A percentile compares a stretch with the other conserved stretches of the same genome.
Evolutionary conservation across 2,888 invertebrate species (phyloP).

Genomic region (Encarsia formosa): DNA sequence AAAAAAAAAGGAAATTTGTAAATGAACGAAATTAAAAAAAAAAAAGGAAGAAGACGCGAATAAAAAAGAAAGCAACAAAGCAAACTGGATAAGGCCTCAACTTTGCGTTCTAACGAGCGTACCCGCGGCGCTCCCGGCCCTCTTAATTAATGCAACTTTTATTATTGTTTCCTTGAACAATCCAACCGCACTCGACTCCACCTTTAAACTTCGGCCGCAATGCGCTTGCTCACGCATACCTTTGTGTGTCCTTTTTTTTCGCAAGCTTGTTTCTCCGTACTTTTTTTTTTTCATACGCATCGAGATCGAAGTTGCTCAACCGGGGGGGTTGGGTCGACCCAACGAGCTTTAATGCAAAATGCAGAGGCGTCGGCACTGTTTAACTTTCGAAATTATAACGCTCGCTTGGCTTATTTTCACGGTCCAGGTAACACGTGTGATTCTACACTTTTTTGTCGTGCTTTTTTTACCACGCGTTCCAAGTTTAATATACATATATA

Average conservation of each 20-base stretch:
- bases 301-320: constrained; percentile 3
- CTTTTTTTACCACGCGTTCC: no score
- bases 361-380: constrained; percentile 7
- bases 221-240: constrained; percentile 21
- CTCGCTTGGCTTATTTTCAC: background rate
- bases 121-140: constrained; percentile 30
- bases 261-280: background rate
- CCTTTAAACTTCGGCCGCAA: constrained; percentile 26
- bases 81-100: constrained; percentile 30
- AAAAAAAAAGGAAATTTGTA: no score
- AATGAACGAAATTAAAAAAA: background rate
- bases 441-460: no score
- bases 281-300: background rate
- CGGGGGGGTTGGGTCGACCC: constrained; percentile 1
- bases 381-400: constrained; percentile 13
- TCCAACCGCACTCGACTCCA: constrained; percentile 33
- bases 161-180: constrained; percentile 46
- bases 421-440: no score
- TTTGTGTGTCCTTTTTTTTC: background rate
- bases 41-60: background rate
- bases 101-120: constrained; percentile 36
- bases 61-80: constrained; percentile 31
- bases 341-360: constrained; percentile 3
- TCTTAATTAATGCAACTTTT: constrained; percentile 48
- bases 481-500: no score